These are phyloP conservation scores for Leptosomus discolor DNA, from an alignment of 2,113 vertebrate species.

Conservation along the genomic window DNA sequence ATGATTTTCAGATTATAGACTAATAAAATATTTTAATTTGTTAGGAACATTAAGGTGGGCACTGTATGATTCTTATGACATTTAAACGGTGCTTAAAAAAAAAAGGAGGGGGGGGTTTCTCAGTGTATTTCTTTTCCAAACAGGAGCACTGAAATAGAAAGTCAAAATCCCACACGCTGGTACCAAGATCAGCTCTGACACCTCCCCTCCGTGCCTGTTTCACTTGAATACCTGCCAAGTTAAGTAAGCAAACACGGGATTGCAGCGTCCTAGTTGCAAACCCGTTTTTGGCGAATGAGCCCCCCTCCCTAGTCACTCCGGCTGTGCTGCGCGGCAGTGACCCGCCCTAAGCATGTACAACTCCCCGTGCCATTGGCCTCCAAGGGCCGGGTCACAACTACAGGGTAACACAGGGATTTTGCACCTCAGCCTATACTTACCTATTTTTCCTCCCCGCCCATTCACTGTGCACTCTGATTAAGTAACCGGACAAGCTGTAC, in stretches of 20 bases:
- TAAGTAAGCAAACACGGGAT: conserved; percentile 29
- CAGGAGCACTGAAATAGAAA: conserved; percentile 30
- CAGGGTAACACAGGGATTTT: accelerated
- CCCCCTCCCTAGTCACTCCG: not conserved
- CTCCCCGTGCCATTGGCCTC: not conserved
- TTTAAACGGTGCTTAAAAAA: conserved; percentile 12
- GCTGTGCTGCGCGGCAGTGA: not conserved
- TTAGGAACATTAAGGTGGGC: conserved; percentile 6
- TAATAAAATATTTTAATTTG: conserved; percentile 61
- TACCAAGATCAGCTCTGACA: not conserved
- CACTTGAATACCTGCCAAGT: conserved; percentile 31
- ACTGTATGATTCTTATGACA: conserved; percentile 16
- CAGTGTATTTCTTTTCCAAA: conserved; percentile 27
- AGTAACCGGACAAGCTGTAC: not conserved
- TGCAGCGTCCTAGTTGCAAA: not conserved
- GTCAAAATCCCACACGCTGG: not conserved
- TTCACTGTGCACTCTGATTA: too few species aligned
- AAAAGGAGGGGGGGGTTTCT: not conserved
- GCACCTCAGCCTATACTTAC: not conserved
- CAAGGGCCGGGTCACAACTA: not conserved
- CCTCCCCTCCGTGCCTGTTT: not conserved
- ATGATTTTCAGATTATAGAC: conserved; percentile 56
- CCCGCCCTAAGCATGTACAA: accelerated
- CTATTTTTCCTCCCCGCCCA: not conserved
- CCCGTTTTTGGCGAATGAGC: not conserved